phyloP scores from a whole-genome alignment of 2,797 vertebrate species.

The Eidolon dupreanum region DNA sequence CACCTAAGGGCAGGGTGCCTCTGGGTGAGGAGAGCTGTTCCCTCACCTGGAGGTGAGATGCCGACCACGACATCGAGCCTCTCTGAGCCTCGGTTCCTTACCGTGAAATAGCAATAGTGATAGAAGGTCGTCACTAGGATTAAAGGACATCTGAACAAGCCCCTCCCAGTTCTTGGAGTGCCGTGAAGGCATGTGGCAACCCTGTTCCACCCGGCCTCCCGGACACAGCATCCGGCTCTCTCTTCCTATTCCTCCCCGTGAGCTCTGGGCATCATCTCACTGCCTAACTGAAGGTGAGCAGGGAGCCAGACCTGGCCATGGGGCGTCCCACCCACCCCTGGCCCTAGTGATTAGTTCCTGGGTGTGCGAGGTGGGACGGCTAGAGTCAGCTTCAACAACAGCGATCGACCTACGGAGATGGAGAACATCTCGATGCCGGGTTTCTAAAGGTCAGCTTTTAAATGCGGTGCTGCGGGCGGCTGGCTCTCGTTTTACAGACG shows the following conservation, averaged over 20 bases:
- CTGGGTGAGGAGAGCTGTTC: background rate
- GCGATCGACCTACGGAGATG: background rate
- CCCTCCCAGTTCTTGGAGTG: background rate
- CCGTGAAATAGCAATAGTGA: background rate
- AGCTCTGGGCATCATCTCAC: background rate
- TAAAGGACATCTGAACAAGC: accelerated
- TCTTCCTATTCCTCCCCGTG: background rate
- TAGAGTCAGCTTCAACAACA: background rate
- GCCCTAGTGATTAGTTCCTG: background rate
- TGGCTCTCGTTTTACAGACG: background rate
- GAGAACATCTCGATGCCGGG: background rate
- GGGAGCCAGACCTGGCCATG: background rate
- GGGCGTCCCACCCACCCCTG: background rate
- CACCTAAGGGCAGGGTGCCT: background rate
- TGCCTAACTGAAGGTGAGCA: background rate
- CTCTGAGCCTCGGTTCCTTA: background rate
- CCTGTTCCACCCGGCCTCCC: background rate
- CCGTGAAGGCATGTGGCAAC: accelerated
- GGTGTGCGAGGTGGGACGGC: too few relatives aligned
- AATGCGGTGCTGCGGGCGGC: background rate
- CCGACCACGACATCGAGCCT: accelerated
- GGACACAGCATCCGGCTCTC: too few relatives aligned
- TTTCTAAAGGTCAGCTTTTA: background rate
- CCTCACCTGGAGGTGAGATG: background rate
- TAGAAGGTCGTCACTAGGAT: accelerated